Evolutionary conservation across 1,140 invertebrate genomes (phyloP).

Genomic region (Tetragonula clypearis): DNA sequence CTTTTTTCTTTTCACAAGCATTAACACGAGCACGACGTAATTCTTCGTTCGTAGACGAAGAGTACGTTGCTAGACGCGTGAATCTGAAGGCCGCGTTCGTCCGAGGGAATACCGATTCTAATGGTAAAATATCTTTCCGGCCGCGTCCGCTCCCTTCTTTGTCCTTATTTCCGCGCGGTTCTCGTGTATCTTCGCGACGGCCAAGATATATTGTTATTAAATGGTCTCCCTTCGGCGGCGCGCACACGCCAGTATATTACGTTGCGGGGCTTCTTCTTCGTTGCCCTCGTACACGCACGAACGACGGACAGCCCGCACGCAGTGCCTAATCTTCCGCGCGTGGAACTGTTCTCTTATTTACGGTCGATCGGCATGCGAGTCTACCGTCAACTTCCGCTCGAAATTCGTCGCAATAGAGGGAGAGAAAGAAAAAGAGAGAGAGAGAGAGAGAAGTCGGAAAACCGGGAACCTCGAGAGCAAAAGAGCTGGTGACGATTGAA

Average conservation of each 20-base stretch:
- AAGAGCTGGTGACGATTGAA: background rate
- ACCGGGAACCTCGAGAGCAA: background rate
- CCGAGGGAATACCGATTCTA: constrained; percentile 48
- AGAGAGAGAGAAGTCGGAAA: background rate
- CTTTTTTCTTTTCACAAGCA: background rate
- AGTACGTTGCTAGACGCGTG: background rate
- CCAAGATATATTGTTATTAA: constrained; percentile 82
- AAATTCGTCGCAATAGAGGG: background rate
- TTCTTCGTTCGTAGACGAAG: background rate
- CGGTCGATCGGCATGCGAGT: constrained; percentile 72
- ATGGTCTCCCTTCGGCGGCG: constrained; percentile 74
- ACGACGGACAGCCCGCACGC: constrained; percentile 46
- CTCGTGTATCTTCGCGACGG: constrained; percentile 69
- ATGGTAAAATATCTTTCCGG: constrained; percentile 36
- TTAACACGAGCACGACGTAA: background rate
- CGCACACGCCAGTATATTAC: constrained; percentile 76
- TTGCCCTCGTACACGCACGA: constrained; percentile 42
- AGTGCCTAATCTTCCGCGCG: constrained; percentile 19
- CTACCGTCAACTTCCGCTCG: constrained; percentile 55
- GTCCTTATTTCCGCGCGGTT: constrained; percentile 30
- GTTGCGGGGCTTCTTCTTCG: constrained; percentile 59
- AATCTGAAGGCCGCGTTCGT: background rate
- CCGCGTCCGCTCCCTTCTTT: background rate
- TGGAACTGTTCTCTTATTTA: constrained; percentile 69
- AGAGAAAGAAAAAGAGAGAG: background rate